A percentile compares a stretch with the other conserved stretches of the same genome.
Evolutionary conservation across 2,888 invertebrate species (phyloP).

Genomic region (Hydraecia micacea): DNA sequence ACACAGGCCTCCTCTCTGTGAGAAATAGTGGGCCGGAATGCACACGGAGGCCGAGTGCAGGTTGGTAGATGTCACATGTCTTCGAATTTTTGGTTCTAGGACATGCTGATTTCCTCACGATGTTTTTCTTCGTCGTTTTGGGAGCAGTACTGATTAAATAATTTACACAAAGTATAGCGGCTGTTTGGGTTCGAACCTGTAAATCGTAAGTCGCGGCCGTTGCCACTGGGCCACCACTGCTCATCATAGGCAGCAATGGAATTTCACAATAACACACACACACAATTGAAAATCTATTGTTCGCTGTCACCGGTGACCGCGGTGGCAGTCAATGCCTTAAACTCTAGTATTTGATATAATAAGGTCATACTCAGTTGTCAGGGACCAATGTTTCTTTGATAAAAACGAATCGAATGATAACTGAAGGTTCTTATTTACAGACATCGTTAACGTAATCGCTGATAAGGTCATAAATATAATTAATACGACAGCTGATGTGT

Average conservation of each 20-base stretch:
- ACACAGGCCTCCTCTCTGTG: neutral
- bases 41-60: neutral
- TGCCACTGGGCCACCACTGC: neutral
- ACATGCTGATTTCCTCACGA: neutral
- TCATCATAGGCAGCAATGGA: no score
- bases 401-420: constrained; percentile 11
- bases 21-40: neutral
- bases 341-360: neutral
- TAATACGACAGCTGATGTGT: constrained; percentile 10
- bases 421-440: constrained; percentile 38
- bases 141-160: no score
- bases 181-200: no score
- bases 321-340: no score
- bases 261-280: no score
- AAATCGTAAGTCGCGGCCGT: no score
- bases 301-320: no score
- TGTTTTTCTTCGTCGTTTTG: neutral
- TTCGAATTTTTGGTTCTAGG: neutral
- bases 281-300: no score
- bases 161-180: no score
- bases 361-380: neutral
- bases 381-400: neutral
- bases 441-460: constrained; percentile 34
- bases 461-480: constrained; percentile 33
- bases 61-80: neutral